phyloP scores from a whole-genome alignment of 2,797 vertebrate species.

The Sardinella longiceps region DNA sequence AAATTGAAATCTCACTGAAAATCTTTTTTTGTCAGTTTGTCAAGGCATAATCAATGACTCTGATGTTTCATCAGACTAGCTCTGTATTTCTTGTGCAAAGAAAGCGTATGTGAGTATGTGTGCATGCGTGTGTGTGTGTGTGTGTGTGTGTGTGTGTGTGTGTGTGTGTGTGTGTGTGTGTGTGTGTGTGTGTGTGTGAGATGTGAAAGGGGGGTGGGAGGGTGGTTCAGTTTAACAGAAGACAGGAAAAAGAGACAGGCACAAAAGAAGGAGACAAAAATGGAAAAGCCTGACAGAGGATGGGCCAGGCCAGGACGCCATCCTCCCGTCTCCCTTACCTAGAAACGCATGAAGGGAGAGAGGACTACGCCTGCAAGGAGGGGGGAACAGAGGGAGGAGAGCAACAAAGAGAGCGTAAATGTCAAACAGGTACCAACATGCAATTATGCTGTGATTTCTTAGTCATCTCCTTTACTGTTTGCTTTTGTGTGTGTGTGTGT shows the following conservation, averaged over 20 bases:
- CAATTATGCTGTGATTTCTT: slow-evolving; percentile 36
- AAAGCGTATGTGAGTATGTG: neutral
- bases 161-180: neutral
- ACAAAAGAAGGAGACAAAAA: slow-evolving; percentile 34
- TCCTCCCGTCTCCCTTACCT: slow-evolving; percentile 91
- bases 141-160: neutral
- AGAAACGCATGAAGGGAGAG: slow-evolving; percentile 94
- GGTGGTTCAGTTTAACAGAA: neutral
- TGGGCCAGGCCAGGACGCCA: slow-evolving; percentile 45
- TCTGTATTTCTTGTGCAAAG: neutral
- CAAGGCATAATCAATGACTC: no score
- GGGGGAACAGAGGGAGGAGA: slow-evolving; percentile 73
- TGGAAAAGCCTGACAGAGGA: slow-evolving; percentile 43
- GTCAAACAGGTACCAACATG: slow-evolving; percentile 44
- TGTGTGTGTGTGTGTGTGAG: neutral
- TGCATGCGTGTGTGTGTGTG: neutral
- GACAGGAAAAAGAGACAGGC: slow-evolving; percentile 28
- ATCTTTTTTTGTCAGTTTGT: no score
- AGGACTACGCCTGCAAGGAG: slow-evolving; percentile 94
- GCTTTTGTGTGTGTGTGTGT: neutral
- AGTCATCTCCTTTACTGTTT: slow-evolving; percentile 17
- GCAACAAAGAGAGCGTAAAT: slow-evolving; percentile 61
- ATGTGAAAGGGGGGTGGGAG: neutral
- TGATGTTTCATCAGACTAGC: neutral
- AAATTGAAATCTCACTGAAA: no score